These are phyloP conservation scores for Thaumatotibia leucotreta DNA, from an alignment of 1,140 invertebrate genomes.

Conservation along the genomic window DNA sequence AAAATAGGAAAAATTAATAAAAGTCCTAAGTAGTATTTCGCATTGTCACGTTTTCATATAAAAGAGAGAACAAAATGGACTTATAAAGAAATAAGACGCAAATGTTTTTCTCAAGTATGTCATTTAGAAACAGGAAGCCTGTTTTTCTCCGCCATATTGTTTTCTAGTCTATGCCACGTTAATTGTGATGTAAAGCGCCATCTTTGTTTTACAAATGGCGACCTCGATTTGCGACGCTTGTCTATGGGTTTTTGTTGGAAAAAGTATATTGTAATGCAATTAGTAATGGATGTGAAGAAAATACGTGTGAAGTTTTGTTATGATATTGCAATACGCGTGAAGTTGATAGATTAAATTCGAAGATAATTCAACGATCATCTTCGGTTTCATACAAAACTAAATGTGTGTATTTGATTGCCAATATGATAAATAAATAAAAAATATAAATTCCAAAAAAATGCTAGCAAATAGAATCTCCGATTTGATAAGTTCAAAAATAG, in stretches of 20 bases:
- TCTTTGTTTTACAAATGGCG: slow-evolving; percentile 62
- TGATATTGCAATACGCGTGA: too few relatives aligned
- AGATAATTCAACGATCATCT: too few relatives aligned
- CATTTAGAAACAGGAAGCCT: slow-evolving; percentile 48
- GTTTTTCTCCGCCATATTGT: slow-evolving; percentile 68
- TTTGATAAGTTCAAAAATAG: too few relatives aligned
- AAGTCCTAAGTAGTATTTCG: not conserved
- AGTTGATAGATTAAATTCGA: too few relatives aligned
- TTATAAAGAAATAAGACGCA: not conserved
- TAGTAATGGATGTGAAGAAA: not conserved
- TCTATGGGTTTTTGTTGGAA: slow-evolving; percentile 21
- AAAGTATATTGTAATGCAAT: slow-evolving; percentile 12
- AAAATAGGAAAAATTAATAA: too few relatives aligned
- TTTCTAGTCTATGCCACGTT: slow-evolving; percentile 40
- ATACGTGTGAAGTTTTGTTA: too few relatives aligned
- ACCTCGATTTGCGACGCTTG: slow-evolving; percentile 37
- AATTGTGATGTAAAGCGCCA: slow-evolving; percentile 67
- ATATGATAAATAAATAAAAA: too few relatives aligned
- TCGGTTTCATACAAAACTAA: too few relatives aligned
- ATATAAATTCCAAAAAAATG: too few relatives aligned
- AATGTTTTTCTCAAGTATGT: slow-evolving; percentile 6
- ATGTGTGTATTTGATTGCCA: too few relatives aligned
- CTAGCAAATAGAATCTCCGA: too few relatives aligned
- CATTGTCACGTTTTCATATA: not conserved
- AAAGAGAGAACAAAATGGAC: not conserved